Evolutionary conservation across 2,797 vertebrate species (phyloP).

Genomic region (Euphonia xanthogaster): DNA sequence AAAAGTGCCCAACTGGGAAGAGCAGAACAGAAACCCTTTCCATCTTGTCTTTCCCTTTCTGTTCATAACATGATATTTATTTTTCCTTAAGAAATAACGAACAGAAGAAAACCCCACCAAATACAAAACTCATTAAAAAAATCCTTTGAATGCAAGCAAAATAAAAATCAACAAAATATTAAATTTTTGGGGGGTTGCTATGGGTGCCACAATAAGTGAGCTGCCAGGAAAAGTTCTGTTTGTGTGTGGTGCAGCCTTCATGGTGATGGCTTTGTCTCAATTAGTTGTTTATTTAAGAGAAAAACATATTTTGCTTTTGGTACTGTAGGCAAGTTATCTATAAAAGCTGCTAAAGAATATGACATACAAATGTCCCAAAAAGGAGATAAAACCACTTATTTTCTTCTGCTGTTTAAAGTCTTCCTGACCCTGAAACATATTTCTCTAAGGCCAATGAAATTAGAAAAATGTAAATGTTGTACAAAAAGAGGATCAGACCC

Average conservation of each 20-base stretch:
- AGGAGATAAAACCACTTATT: background rate
- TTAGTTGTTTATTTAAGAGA: background rate
- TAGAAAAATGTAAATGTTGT: conserved; percentile 40
- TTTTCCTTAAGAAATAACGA: background rate
- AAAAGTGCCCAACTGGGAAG: background rate
- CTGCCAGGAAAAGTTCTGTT: background rate
- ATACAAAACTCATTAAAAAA: background rate
- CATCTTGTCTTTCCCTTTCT: background rate
- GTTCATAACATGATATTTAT: background rate
- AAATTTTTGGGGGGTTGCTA: fast-evolving
- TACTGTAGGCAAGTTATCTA: background rate
- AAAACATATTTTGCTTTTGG: background rate
- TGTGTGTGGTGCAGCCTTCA: background rate
- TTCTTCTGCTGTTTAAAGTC: conserved; percentile 12
- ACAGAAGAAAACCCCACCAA: background rate
- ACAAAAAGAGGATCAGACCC: background rate
- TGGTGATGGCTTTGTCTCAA: background rate
- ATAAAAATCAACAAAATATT: background rate
- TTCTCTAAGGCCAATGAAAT: background rate
- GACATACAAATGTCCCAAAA: background rate
- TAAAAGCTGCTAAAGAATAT: background rate
- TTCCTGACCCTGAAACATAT: background rate
- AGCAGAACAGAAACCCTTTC: background rate
- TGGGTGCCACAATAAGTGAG: background rate
- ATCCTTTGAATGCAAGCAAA: fast-evolving